Percentiles rank a stretch among this genome's conserved stretches.
These are phyloP conservation scores for Hypselothyrea guttata DNA, from an alignment of 2,888 invertebrate species.

Conservation along the genomic window DNA sequence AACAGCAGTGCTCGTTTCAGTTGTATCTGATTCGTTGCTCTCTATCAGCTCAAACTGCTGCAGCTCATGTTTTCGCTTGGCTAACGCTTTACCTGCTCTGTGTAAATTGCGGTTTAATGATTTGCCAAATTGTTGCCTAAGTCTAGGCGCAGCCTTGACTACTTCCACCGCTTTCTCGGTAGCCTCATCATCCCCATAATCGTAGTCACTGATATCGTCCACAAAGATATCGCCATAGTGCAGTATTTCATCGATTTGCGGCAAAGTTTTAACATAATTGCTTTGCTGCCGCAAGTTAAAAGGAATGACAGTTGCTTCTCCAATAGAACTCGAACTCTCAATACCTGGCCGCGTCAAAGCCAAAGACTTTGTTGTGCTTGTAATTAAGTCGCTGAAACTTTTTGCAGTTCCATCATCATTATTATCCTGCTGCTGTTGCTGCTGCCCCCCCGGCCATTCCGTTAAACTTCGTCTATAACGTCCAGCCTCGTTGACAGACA, in stretches of 20 bases:
- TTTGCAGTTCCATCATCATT: conserved; percentile 41
- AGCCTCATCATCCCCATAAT: conserved; percentile 53
- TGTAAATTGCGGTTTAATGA: conserved; percentile 80
- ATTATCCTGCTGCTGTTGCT: conserved; percentile 13
- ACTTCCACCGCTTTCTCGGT: conserved; percentile 13
- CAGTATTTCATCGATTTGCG: conserved; percentile 78
- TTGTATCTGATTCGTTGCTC: conserved; percentile 36
- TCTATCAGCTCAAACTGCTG: conserved; percentile 22
- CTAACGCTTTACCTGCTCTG: conserved; percentile 67
- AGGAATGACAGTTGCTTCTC: conserved; percentile 26
- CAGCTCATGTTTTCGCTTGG: conserved; percentile 27
- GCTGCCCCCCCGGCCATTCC: conserved; percentile 42
- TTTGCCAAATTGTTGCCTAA: conserved; percentile 75
- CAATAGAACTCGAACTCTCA: conserved; percentile 37
- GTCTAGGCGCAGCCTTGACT: conserved; percentile 19
- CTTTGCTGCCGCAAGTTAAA: conserved; percentile 26
- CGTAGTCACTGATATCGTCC: conserved; percentile 64
- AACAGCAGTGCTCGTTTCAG: conserved; percentile 41
- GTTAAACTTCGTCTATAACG: conserved; percentile 78
- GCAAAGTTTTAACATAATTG: conserved; percentile 67
- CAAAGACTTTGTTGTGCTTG: conserved; percentile 48
- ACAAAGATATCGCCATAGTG: conserved; percentile 32
- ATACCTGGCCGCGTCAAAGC: conserved; percentile 40
- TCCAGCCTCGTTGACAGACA: conserved; percentile 39
- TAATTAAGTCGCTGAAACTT: conserved; percentile 80